Conservation (phyloP, 2,888 invertebrate species). For the Drosophila nr. medialis region DNA sequence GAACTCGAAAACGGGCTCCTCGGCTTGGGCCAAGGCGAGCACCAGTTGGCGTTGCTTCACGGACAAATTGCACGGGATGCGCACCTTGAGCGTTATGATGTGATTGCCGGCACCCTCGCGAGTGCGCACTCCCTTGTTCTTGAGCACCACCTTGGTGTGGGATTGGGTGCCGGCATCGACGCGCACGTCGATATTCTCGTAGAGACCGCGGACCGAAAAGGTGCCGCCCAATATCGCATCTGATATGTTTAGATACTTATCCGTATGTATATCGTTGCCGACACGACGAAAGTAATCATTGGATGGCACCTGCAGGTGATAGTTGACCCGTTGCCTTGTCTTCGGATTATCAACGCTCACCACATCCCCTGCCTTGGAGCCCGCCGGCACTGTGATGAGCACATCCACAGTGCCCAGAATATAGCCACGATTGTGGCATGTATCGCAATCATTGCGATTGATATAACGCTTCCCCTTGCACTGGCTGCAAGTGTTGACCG, state of each 20-base stretch:
- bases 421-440: conserved; percentile 80
- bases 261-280: conserved; percentile 79
- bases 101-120: conserved; percentile 76
- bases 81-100: conserved; percentile 80
- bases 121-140: conserved; percentile 77
- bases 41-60: conserved; percentile 82
- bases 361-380: conserved; percentile 76
- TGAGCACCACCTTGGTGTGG: conserved; percentile 74
- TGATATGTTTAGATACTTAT: conserved; percentile 77
- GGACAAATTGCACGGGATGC: conserved; percentile 78
- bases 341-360: conserved; percentile 77
- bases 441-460: conserved; percentile 77
- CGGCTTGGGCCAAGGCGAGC: conserved; percentile 77
- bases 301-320: conserved; percentile 69
- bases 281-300: conserved; percentile 79
- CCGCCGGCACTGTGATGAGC: conserved; percentile 75
- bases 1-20: conserved; percentile 76
- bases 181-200: conserved; percentile 76
- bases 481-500: conserved; percentile 65
- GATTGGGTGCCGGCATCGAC: conserved; percentile 81
- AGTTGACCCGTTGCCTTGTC: conserved; percentile 73
- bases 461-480: conserved; percentile 81
- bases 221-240: conserved; percentile 82
- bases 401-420: conserved; percentile 68
- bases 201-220: conserved; percentile 79